phyloP scores from a whole-genome alignment of 1,140 invertebrate genomes.

The Anastrepha ludens region DNA sequence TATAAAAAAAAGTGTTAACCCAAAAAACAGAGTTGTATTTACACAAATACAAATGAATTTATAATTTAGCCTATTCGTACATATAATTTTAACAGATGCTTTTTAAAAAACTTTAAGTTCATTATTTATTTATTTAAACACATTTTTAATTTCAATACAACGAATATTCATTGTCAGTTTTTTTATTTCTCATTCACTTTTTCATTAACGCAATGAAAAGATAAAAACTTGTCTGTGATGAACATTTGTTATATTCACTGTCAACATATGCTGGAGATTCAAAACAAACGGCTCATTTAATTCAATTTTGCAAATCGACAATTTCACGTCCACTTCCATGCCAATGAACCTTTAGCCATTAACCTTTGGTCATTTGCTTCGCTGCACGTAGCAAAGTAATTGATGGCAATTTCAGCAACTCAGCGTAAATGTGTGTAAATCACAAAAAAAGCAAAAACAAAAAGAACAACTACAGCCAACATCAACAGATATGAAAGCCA shows the following conservation, averaged over 20 bases:
- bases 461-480: no score
- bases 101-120: background rate
- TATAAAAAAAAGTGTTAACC: background rate
- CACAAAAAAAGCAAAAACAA: no score
- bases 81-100: no score
- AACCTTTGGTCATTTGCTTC: slow-evolving; percentile 1
- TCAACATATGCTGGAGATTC: background rate
- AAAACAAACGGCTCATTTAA: slow-evolving; percentile 38
- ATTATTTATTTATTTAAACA: background rate
- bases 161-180: background rate
- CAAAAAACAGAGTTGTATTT: background rate
- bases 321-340: background rate
- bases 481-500: no score
- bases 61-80: no score
- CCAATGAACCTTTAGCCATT: background rate
- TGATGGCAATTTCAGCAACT: slow-evolving; percentile 26
- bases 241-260: slow-evolving; percentile 1
- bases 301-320: slow-evolving; percentile 39
- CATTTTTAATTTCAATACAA: background rate
- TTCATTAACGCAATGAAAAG: background rate
- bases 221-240: background rate
- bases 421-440: background rate
- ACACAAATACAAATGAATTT: no score
- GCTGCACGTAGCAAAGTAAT: slow-evolving; percentile 2
- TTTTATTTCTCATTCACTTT: background rate